Base-by-base conservation (phyloP, 1,140 invertebrate species). In the Aphelenchoides fujianensis region DNA sequence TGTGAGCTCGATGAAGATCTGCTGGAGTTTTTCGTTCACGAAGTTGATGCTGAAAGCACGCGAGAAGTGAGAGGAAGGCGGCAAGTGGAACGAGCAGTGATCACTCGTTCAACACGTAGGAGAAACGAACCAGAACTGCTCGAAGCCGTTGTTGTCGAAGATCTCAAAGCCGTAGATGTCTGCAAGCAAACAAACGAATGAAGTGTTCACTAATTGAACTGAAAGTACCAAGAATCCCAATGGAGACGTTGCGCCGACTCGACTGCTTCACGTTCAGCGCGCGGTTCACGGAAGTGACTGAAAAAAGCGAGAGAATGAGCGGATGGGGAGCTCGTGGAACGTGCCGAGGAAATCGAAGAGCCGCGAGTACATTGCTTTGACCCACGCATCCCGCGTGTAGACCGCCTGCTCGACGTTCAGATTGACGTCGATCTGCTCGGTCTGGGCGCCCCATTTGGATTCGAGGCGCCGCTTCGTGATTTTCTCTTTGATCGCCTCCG, bases 1-100 rank as follows among this genome's bases (percentile, higher is more conserved):
- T 96, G 99, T 99, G 3, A 96, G 99, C 86, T 98, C 96, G 86
- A 99, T 99, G 88, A 99, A 99, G 12, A 99, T 88, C 86, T 99
- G 97, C 85, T 99, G 97, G 9, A 99, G 88, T 85, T 98, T 99
- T 85, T 99, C 97, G 85, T 99, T 99, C 0, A 97, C 98, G 87
- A 98, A 99, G 86, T 99, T 99, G 77, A 99, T 99, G 85, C 93
- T 95, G 83, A 95, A 92, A 85, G 92, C 90, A 30, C 19, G 12
- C 23, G 31, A 27, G 52, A 59, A 23, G 19, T 19, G 9, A 12
- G 16, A 48, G 16, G 2, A 70, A 34, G 9, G 61, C 12, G 23
- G 72, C 27, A 62, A 23, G n/a, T n/a, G n/a, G n/a, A n/a, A n/a
- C n/a, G n/a, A n/a, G n/a, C n/a, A n/a, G n/a, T n/a, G n/a, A n/a